Conservation (phyloP, 2,113 vertebrate genomes). For the Nanorana parkeri region DNA sequence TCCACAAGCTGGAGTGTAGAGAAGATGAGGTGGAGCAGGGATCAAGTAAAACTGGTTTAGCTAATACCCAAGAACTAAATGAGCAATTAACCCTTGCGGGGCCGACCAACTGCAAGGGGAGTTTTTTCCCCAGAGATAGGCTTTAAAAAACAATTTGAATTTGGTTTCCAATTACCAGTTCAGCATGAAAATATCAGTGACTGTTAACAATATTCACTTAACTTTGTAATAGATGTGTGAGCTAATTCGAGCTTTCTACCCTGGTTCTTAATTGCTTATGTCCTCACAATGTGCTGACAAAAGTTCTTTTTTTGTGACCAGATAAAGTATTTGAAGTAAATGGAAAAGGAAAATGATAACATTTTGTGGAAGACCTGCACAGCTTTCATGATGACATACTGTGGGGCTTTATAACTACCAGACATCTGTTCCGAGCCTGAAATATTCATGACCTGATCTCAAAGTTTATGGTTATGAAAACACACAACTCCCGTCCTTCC, state of each 20-base stretch:
- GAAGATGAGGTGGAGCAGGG: no score
- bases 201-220: neutral
- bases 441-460: neutral
- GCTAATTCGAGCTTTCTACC: neutral
- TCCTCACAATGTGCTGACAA: neutral
- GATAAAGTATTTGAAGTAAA: neutral
- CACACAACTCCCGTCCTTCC: neutral
- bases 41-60: no score
- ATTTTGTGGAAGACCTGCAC: neutral
- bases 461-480: neutral
- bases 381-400: neutral
- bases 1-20: no score
- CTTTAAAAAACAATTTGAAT: no score
- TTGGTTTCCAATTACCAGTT: no score
- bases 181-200: neutral
- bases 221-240: neutral
- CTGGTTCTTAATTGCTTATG: neutral
- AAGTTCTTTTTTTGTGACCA: neutral
- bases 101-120: no score
- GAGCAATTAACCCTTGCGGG: no score
- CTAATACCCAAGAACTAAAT: no score
- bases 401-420: neutral
- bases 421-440: constrained; percentile 12
- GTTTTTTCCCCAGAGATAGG: no score
- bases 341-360: neutral